These are phyloP conservation scores for Arctia plantaginis DNA, from an alignment of 2,888 invertebrate species.

Conservation along the genomic window DNA sequence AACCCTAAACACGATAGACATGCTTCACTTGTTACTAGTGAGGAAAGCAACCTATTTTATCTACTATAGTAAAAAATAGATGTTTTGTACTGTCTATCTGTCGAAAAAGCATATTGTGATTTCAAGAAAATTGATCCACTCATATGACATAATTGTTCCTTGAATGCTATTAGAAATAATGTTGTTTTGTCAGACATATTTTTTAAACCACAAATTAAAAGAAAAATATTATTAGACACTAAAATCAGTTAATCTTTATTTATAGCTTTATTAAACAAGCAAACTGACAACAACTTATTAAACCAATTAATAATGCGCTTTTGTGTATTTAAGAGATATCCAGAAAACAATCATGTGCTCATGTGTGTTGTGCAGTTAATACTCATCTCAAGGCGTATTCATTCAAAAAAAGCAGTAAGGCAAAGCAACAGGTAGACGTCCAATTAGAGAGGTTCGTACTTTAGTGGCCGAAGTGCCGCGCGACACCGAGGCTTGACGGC, in stretches of 20 bases:
- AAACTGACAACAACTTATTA: too few species aligned
- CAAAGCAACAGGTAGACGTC: slow-evolving; percentile 84
- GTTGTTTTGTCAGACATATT: too few species aligned
- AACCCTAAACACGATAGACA: slow-evolving; percentile 64
- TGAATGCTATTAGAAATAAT: background rate
- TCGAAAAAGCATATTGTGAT: background rate
- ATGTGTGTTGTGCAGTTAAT: slow-evolving; percentile 34
- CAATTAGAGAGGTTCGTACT: slow-evolving; percentile 82
- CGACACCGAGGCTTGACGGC: slow-evolving; percentile 81
- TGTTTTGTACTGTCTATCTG: background rate
- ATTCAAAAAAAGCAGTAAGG: slow-evolving; percentile 75
- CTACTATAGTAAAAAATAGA: background rate
- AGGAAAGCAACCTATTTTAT: slow-evolving; percentile 29
- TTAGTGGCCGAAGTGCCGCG: slow-evolving; percentile 76
- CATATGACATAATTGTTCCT: background rate
- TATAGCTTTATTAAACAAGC: too few species aligned
- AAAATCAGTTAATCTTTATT: background rate
- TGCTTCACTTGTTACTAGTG: slow-evolving; percentile 71
- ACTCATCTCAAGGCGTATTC: slow-evolving; percentile 72
- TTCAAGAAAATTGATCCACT: background rate
- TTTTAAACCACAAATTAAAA: background rate
- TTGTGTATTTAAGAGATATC: slow-evolving; percentile 65
- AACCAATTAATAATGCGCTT: slow-evolving; percentile 35
- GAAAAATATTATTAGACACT: background rate
- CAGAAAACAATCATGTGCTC: slow-evolving; percentile 71